These are phyloP conservation scores for Aproaerema taeniolella DNA, from an alignment of 2,888 invertebrate genomes.

Conservation along the genomic window DNA sequence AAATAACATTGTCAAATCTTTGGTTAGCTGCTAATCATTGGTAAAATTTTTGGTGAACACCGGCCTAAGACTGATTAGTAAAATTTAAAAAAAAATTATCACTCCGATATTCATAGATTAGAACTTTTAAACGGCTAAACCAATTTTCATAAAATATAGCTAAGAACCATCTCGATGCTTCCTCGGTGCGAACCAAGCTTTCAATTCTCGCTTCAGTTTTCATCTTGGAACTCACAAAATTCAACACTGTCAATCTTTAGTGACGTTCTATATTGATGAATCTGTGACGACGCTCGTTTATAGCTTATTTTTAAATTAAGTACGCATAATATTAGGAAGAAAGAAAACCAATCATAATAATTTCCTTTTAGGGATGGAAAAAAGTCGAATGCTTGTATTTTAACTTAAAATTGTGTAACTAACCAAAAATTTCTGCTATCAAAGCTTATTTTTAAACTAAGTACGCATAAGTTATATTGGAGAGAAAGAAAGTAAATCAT, in stretches of 20 bases:
- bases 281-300: background rate
- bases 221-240: background rate
- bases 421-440: too few relatives aligned
- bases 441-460: too few relatives aligned
- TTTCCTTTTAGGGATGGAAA: background rate
- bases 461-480: too few relatives aligned
- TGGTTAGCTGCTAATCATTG: background rate
- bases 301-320: background rate
- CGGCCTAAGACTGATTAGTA: background rate
- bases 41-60: background rate
- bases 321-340: background rate
- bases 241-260: background rate
- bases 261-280: background rate
- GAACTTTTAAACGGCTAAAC: background rate
- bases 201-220: background rate
- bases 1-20: background rate
- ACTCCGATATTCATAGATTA: background rate
- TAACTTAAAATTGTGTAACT: too few relatives aligned
- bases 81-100: background rate
- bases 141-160: background rate
- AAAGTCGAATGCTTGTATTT: too few relatives aligned
- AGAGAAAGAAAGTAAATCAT: too few relatives aligned
- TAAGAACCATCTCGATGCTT: background rate
- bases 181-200: background rate
- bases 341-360: background rate